Conservation (phyloP, 2,888 invertebrate genomes). For the Drosophila rellima region DNA sequence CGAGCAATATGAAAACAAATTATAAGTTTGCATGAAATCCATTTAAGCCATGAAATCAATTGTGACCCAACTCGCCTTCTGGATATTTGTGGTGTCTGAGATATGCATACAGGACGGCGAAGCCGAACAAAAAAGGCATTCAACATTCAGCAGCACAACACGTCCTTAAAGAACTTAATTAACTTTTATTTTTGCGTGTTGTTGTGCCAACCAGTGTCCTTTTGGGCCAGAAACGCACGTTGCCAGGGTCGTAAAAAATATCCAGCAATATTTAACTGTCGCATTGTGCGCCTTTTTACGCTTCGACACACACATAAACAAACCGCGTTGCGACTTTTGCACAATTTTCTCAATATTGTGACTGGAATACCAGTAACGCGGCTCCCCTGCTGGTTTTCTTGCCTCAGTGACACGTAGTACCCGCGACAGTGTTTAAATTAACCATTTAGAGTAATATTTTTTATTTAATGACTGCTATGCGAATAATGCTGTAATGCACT, state of each 20-base stretch:
- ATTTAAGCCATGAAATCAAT: constrained; percentile 53
- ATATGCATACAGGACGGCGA: constrained; percentile 48
- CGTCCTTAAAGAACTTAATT: constrained; percentile 79
- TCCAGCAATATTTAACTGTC: constrained; percentile 75
- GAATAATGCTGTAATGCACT: constrained; percentile 9
- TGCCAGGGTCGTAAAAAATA: constrained; percentile 61
- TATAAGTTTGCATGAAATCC: constrained; percentile 65
- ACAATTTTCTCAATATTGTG: constrained; percentile 65
- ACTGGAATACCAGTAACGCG: constrained; percentile 59
- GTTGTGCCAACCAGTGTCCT: constrained; percentile 20
- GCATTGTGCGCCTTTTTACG: constrained; percentile 71
- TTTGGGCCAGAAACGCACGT: constrained; percentile 26
- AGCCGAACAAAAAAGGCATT: constrained; percentile 26
- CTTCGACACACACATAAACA: constrained; percentile 76
- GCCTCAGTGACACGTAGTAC: constrained; percentile 13
- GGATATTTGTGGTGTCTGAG: constrained; percentile 17
- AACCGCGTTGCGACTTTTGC: constrained; percentile 55
- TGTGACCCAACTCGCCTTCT: neutral
- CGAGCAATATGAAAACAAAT: constrained; percentile 52
- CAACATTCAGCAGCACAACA: constrained; percentile 41
- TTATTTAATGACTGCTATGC: constrained; percentile 30
- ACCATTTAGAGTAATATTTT: constrained; percentile 47
- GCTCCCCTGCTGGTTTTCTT: neutral
- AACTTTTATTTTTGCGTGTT: constrained; percentile 57
- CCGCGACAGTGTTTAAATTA: constrained; percentile 57